Conservation (phyloP, 2,888 invertebrate species). For the Orthosia gothica region DNA sequence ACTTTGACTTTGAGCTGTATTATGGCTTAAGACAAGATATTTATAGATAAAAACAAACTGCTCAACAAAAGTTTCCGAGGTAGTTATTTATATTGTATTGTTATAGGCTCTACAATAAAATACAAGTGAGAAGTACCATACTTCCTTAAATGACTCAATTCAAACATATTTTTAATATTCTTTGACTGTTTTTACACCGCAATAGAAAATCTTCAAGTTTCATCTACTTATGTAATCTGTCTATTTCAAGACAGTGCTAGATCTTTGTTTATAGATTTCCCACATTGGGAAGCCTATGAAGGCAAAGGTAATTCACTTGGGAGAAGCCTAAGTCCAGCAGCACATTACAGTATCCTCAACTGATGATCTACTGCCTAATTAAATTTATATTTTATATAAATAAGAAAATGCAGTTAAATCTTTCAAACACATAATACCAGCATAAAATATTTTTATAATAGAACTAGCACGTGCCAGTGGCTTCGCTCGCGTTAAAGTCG, state of each 20-base stretch:
- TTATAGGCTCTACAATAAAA: background rate
- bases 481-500: too few relatives aligned
- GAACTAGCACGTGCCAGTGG: too few relatives aligned
- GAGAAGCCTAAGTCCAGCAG: background rate
- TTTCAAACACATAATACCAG: too few relatives aligned
- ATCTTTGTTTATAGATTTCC: background rate
- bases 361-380: too few relatives aligned
- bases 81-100: background rate
- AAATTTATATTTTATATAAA: too few relatives aligned
- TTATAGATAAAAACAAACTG: conserved; percentile 11
- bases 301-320: background rate
- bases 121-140: background rate
- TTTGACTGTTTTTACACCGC: background rate
- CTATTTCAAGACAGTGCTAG: background rate
- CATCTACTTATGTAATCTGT: conserved; percentile 28
- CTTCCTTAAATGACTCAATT: background rate
- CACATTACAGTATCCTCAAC: background rate
- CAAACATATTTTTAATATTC: background rate
- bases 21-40: too few relatives aligned
- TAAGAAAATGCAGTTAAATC: too few relatives aligned
- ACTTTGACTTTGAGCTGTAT: too few relatives aligned
- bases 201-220: conserved; percentile 24
- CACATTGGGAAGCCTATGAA: background rate
- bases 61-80: background rate
- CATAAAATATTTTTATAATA: background rate